Evolutionary conservation across 2,113 vertebrate genomes (phyloP), one percentile per base, ranked within the genome.

Genomic region (Bettongia penicillata): DNA sequence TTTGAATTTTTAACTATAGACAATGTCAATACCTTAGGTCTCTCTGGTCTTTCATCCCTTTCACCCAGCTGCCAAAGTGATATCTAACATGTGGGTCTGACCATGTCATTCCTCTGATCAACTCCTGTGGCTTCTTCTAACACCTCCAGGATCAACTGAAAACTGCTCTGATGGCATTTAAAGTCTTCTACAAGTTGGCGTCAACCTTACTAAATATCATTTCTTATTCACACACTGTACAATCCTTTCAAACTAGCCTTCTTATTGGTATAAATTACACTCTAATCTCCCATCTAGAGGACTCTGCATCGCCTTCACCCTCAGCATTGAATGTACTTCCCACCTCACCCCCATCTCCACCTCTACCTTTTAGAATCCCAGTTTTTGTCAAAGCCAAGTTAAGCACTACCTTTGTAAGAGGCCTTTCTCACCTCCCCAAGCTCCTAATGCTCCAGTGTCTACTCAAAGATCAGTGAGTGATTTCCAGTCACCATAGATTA

Each of bases 401-500:
- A 77, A 77, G 61, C 37, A n/a, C 37, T n/a, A 68, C 31, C 61
- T 68, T 68, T 68, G 5, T 0, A 57, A 28, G 23, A 57, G 9
- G 28, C 10, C 57, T 77, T 77, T 77, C 61, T 1, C 16, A 14
- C n/a, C 31, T 77, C 61, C 61, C 14, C 4, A n/a, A n/a, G 61
- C 37, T 77, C 61, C 61, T 77, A 77, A 77, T 77, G 37, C 61
- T 77, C 61, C 16, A 7, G 37, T 77, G 11, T 31, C 57, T 61
- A 9, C 28, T 61, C 31, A 61, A 61, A 31, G 9, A 61, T 31
- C 57, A 61, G 3, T 11, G 26, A 61, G 28, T 10, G 53, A 23
- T 23, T 50, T 12, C 19, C 0, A 0, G 51, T 6, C 22, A 0
- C 1, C 1, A 12, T 0, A 9, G 52, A 23, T 48, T 92, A 8